These are phyloP conservation scores for Tupaia tana DNA, from an alignment of 2,113 vertebrate species.

Conservation along the genomic window DNA sequence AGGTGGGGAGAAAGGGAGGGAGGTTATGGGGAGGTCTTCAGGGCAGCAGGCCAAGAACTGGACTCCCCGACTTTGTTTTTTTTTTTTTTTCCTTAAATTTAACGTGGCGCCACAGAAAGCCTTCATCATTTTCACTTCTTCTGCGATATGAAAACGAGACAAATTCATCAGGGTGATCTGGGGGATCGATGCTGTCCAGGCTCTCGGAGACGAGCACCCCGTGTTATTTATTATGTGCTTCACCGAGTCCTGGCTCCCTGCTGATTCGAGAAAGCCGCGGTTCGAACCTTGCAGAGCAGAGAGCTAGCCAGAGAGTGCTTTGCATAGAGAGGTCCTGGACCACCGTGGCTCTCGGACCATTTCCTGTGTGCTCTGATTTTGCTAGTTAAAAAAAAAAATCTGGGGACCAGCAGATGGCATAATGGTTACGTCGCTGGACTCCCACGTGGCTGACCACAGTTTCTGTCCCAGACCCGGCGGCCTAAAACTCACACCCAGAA, in stretches of 20 bases:
- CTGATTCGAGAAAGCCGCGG: background rate
- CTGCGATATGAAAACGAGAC: slow-evolving; percentile 58
- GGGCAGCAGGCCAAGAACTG: background rate
- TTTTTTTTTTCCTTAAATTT: background rate
- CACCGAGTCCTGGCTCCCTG: background rate
- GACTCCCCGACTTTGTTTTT: too few species aligned
- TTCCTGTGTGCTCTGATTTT: background rate
- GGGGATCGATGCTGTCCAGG: slow-evolving; percentile 31
- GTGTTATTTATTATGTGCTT: slow-evolving; percentile 47
- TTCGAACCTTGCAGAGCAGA: background rate
- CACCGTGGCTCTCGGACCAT: background rate
- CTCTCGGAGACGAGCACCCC: slow-evolving; percentile 11
- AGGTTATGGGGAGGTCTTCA: background rate
- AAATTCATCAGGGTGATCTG: slow-evolving; percentile 63
- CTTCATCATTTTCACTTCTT: slow-evolving; percentile 41
- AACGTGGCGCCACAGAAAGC: background rate
- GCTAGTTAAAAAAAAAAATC: background rate
- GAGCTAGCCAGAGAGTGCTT: background rate
- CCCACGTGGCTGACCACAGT: too few species aligned
- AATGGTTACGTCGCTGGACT: too few species aligned
- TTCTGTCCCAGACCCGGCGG: too few species aligned
- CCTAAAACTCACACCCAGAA: too few species aligned
- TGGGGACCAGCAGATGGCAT: too few species aligned
- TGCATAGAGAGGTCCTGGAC: background rate
- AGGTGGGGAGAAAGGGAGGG: background rate